Conservation (phyloP, 2,888 invertebrate species). For the Chloroclystis v-ata region DNA sequence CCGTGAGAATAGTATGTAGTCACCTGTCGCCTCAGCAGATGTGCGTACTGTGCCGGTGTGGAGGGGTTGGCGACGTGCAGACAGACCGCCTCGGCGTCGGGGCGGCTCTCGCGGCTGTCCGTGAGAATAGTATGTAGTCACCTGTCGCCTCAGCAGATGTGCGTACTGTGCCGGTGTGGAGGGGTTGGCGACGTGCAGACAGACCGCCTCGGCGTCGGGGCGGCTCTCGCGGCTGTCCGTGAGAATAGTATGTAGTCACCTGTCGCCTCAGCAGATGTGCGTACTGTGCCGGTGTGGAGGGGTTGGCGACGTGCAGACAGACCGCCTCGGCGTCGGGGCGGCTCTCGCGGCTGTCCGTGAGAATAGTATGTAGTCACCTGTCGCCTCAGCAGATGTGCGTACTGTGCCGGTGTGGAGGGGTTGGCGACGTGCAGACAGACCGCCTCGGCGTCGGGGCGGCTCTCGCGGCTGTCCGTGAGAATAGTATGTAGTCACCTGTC, state of each 20-base stretch:
- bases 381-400: slow-evolving; percentile 92
- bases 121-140: too few relatives aligned
- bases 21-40: slow-evolving; percentile 82
- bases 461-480: slow-evolving; percentile 89
- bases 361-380: background rate
- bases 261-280: slow-evolving; percentile 90
- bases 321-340: slow-evolving; percentile 91
- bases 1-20: background rate
- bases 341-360: background rate
- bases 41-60: slow-evolving; percentile 98
- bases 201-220: too few relatives aligned
- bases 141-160: too few relatives aligned
- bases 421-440: slow-evolving; percentile 93
- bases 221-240: background rate
- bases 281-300: slow-evolving; percentile 97
- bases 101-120: slow-evolving; percentile 38
- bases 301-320: slow-evolving; percentile 92
- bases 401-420: slow-evolving; percentile 96
- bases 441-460: slow-evolving; percentile 88
- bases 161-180: too few relatives aligned
- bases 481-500: slow-evolving; percentile 82
- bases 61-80: slow-evolving; percentile 92
- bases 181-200: too few relatives aligned
- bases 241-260: background rate
- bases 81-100: slow-evolving; percentile 94